Conservation (phyloP, 2,797 vertebrate species). For the Rhincodon typus region DNA sequence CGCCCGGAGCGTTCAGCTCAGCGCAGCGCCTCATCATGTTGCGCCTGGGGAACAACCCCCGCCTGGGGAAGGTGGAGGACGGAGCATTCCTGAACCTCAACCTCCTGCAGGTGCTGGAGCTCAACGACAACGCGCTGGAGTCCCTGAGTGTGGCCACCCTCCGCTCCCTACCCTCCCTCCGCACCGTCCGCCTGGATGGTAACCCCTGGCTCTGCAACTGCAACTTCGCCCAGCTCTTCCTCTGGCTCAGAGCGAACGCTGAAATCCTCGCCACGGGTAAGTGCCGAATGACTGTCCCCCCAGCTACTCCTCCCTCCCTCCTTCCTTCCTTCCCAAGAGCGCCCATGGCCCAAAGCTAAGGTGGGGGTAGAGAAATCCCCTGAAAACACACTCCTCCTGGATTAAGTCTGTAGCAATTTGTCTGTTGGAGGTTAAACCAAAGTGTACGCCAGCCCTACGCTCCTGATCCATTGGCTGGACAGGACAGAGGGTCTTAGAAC, state of each 20-base stretch:
- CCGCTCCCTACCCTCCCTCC: constrained; percentile 77
- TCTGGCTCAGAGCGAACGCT: constrained; percentile 38
- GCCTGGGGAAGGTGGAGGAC: constrained; percentile 77
- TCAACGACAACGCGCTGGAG: constrained; percentile 85
- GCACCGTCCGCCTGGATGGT: constrained; percentile 82
- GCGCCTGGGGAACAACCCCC: constrained; percentile 81
- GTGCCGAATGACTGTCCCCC: neutral
- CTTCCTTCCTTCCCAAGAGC: no score
- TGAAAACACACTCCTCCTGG: no score
- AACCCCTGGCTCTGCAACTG: constrained; percentile 97
- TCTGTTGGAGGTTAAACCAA: no score
- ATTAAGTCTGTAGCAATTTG: no score
- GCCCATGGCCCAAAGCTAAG: no score
- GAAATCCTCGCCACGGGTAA: neutral
- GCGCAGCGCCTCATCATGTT: constrained; percentile 83
- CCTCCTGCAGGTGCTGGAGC: constrained; percentile 83
- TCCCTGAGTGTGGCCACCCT: constrained; percentile 76
- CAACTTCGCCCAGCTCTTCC: constrained; percentile 85
- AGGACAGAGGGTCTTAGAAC: no score
- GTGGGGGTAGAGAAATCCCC: no score
- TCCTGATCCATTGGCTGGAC: no score
- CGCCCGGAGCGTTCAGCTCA: constrained; percentile 78
- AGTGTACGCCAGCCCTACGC: no score
- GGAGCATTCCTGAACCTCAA: constrained; percentile 85
- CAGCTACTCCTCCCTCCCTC: no score